Base-by-base conservation (phyloP, 2,888 invertebrate species). In the Sussaba pulchella region DNA sequence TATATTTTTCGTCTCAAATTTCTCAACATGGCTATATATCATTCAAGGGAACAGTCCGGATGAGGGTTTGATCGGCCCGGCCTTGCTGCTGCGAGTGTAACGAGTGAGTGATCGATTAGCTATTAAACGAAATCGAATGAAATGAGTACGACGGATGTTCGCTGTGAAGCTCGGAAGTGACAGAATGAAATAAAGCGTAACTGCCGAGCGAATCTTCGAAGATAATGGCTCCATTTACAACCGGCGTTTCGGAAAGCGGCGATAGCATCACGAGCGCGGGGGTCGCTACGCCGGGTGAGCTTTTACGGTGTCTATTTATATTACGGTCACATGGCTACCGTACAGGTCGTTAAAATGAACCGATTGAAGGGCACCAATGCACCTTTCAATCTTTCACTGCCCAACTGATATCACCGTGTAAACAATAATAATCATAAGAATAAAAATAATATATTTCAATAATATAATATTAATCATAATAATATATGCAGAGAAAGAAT, bases 161-260 rank as follows among this genome's bases (percentile, higher is more conserved):
- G 14, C 6, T 2, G 14, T 8, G 31, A 26, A 57, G 9, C 14
- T 57, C 17, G 4, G 1, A 31, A 9, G 14, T 1, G 31, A 14
- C 31, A 14, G 26, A 54, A 57, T 57, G 6, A 57, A 31, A 17
- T 14, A 31, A 57, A 31, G 31, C 17, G 1, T 14, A n/a, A n/a
- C 3, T 14, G 31, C 54, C 14, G 8, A 57, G 1, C 14, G 14
- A 57, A 36, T 57, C 31, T 14, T 2, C 31, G 31, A 21, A 26
- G 54, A 14, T 57, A 57, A 54, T 31, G 31, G n/a, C 50, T 31
- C 14, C 43, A 54, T 57, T 45, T 45, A 31, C 57, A 57, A 70
- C 31, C 31, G 57, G 24, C 24, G 63, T 52, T 67, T 67, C 39
- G 39, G 52, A 67, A 67, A 21, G 41, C 67, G 12, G 10, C 50